Conservation (phyloP, 37 sponge, comb jelly and placozoan species). For the Amphimedon queenslandica region DNA sequence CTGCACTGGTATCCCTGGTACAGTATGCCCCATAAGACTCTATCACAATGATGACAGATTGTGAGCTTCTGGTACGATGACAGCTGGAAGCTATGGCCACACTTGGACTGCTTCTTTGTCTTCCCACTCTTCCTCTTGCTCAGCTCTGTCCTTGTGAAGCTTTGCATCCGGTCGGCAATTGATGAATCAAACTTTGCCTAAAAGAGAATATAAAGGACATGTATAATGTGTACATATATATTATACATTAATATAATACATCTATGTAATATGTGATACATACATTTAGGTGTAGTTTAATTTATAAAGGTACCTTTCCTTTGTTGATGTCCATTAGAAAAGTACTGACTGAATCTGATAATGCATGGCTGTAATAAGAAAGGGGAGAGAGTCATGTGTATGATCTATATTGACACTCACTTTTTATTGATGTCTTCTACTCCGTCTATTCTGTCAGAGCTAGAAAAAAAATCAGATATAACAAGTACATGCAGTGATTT, state of each 20-base stretch:
- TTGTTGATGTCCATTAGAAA: slow-evolving; percentile 24
- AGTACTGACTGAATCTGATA: slow-evolving; percentile 44
- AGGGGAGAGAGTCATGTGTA: too few relatives aligned
- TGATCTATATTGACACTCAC: slow-evolving; percentile 4
- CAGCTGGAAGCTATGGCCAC: slow-evolving; percentile 65
- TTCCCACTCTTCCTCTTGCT: background rate
- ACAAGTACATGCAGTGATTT: too few relatives aligned
- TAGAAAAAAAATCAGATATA: too few relatives aligned
- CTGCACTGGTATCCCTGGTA: slow-evolving; percentile 77
- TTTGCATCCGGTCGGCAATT: background rate
- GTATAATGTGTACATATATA: too few relatives aligned
- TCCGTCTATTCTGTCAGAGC: background rate
- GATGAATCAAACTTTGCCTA: slow-evolving; percentile 3
- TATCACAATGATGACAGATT: slow-evolving; percentile 59
- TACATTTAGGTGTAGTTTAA: background rate
- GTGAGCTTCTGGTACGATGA: slow-evolving; percentile 22
- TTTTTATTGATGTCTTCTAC: background rate
- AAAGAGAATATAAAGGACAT: background rate
- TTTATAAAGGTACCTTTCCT: background rate
- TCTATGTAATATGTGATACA: background rate
- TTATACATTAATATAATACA: too few relatives aligned
- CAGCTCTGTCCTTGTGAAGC: background rate
- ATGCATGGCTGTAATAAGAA: slow-evolving; percentile 36
- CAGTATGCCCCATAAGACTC: slow-evolving; percentile 67
- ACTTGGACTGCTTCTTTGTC: background rate